Base-by-base conservation (phyloP, 2,888 invertebrate species). In the Siphlonurus alternatus region DNA sequence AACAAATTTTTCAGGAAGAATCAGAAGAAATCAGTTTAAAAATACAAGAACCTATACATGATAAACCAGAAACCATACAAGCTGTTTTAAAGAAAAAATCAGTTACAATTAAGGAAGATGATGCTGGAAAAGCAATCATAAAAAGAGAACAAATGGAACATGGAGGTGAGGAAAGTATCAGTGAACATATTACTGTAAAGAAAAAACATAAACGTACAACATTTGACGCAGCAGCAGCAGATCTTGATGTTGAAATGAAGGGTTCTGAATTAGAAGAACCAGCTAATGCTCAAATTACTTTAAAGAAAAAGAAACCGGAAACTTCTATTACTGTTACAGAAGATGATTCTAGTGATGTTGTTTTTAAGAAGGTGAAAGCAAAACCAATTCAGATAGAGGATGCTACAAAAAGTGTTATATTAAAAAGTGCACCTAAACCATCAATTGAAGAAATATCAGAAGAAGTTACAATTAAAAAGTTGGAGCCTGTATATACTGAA, bases 401-500 rank as follows among this genome's bases (percentile, higher is more conserved):
- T 38, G 38, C 15, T 5, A 5, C 5, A 38, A 65, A 67, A 56
- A 64, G 56, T 15, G 62, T 66, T n/a, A 66, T 66, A 62, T 56
- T 65, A 53, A 62, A 51, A 38, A 60, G 53, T 23, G 62, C 61
- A 53, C 65, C 65, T 19, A 66, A 64, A 59, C 65, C 63, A 25
- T 38, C 60, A 2, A 60, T 62, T 15, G 68, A 68, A 64, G 70
- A 69, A 60, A 64, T 67, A 2, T 38, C 66, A 53, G 69, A 71
- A 66, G 70, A 71, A 67, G 63, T 69, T 2, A 68, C 69, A 1
- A 61, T 70, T 20, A 68, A 65, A 38, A 70, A 68, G 65, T 65
- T 67, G 61, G 64, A 67, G 7, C 76, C 80, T 3, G 85, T 87
- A 69, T n/a, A n/a, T n/a, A n/a, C n/a, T n/a, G 78, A 86, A 67